A percentile compares a stretch with the other conserved stretches of the same genome.
Conservation (phyloP, 2,797 vertebrate species). For the Rhinoraja longicauda region DNA sequence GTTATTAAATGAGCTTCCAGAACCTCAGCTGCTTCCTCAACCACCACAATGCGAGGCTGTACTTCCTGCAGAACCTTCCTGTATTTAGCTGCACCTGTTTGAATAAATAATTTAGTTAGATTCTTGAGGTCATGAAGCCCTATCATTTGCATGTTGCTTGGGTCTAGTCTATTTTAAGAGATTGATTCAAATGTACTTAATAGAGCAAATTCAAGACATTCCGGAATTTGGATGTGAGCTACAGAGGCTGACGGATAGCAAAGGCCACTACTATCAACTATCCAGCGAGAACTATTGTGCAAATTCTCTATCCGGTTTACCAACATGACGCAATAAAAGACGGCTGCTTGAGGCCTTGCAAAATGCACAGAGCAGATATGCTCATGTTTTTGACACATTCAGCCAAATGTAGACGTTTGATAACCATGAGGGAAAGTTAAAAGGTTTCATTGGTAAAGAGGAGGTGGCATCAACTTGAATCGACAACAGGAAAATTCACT, state of each 20-base stretch:
- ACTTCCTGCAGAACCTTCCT: constrained; percentile 72
- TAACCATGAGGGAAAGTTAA: neutral
- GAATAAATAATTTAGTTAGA: neutral
- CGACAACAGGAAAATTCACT: neutral
- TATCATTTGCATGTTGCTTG: neutral
- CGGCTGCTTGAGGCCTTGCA: neutral
- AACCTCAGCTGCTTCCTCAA: constrained; percentile 92
- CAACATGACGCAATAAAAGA: neutral
- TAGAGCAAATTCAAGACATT: neutral
- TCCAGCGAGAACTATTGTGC: neutral
- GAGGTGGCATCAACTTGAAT: neutral
- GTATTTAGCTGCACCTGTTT: constrained; percentile 80
- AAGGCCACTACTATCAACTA: neutral
- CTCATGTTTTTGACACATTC: neutral
- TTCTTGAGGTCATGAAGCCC: no score
- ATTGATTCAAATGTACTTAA: neutral
- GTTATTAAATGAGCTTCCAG: constrained; percentile 89
- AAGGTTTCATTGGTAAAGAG: neutral
- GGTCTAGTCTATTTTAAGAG: neutral
- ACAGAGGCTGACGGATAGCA: neutral
- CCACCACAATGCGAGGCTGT: constrained; percentile 70
- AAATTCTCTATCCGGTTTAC: neutral
- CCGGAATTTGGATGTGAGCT: neutral
- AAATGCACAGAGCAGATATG: neutral
- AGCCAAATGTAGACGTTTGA: neutral